Evolutionary conservation across 2,113 vertebrate species (phyloP).

Genomic region (Syrrhaptes paradoxus): DNA sequence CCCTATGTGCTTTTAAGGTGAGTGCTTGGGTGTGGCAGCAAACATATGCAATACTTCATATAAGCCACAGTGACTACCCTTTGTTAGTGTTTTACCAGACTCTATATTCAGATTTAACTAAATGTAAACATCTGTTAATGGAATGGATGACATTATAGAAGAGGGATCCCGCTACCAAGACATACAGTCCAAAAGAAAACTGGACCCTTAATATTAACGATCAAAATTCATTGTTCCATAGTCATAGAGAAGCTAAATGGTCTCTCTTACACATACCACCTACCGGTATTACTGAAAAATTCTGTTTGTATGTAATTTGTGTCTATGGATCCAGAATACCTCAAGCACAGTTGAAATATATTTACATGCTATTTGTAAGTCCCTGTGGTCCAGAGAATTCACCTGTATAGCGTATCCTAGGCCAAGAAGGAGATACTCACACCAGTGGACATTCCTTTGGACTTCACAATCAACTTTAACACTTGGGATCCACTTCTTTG

Average conservation of each 20-base stretch:
- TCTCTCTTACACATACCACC: neutral
- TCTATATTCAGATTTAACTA: neutral
- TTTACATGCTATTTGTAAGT: neutral
- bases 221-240: neutral
- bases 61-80: neutral
- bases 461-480: neutral
- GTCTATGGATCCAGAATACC: neutral
- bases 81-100: neutral
- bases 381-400: neutral
- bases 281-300: neutral
- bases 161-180: neutral
- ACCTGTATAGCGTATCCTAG: neutral
- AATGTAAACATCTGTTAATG: neutral
- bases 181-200: neutral
- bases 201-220: neutral
- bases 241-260: neutral
- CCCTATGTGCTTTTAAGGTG: conserved; percentile 18
- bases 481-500: neutral
- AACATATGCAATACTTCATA: neutral
- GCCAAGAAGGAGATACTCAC: neutral
- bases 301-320: neutral
- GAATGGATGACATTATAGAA: neutral
- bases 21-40: conserved; percentile 32
- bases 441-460: neutral
- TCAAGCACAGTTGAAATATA: neutral